Base-by-base conservation (phyloP, 2,888 invertebrate genomes). In the Torymus tubicola region DNA sequence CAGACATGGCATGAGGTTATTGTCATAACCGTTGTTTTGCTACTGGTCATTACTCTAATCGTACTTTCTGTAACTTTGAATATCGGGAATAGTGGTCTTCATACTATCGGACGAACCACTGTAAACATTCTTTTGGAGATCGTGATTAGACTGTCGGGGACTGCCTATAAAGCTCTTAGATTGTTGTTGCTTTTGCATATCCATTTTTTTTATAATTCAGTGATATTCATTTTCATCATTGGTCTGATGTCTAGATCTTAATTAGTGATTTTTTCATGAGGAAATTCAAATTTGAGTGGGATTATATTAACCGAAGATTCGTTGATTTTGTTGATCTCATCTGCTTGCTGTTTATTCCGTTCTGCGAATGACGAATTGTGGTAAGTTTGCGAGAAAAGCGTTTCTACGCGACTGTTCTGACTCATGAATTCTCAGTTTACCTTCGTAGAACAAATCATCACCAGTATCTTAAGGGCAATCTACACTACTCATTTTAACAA, bases 1-100 rank as follows among this genome's bases (percentile, higher is more conserved):
- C 90, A 0, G 90, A 89, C 82, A 90, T 89, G 1, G 89, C 87
- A 57, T 88, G 89, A 0, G 90, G 42, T 70, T 64, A 3, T 84
- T 84, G 0, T 90, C 89, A 69, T 90, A 88, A 1, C 86, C 86
- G 57, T 89, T 87, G 64, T 60, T 81, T 12, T 78, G 77, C 8
- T 60, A 71, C 14, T 85, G 85, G 2, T 86, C 86, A 18, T 89
- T 88, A n/a, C 14, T 76, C 11, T 75, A 73, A 2, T 81, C 70
- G 63, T 69, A 84, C 67, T 88, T 89, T 0, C 87, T 86, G 42
- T 86, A 87, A 21, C 83, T 86, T 42, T 88, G 88, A 2, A 89
- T 86, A 16, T 89, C 89, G 0, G 86, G 83, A 0, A 86, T 82
- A 0, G 83, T 84, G 0, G 83, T 84, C 57, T 88, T 88, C n/a